These are phyloP conservation scores for Buphagus erythrorhynchus DNA, from an alignment of 2,797 vertebrate species.

Conservation along the genomic window DNA sequence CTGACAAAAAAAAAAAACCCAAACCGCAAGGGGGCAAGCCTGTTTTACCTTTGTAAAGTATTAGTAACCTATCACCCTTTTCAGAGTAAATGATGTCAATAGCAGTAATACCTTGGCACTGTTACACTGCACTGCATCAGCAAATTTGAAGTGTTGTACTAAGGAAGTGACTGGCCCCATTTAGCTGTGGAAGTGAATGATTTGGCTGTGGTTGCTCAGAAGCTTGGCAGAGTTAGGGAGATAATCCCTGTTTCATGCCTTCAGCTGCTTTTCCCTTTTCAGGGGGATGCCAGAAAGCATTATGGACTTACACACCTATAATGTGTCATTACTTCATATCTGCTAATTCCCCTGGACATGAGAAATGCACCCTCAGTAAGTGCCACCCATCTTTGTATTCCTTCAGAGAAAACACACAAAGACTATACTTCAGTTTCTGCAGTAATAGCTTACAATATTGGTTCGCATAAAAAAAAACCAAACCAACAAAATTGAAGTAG, in stretches of 20 bases:
- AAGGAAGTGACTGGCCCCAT: background rate
- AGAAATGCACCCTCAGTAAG: background rate
- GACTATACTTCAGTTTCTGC: background rate
- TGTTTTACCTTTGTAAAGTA: background rate
- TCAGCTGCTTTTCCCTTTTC: background rate
- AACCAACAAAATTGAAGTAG: background rate
- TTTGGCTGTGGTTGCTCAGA: background rate
- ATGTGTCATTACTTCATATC: background rate
- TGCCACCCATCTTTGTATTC: background rate
- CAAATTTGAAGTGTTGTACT: background rate
- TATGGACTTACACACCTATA: background rate
- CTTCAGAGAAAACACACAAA: background rate
- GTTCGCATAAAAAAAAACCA: background rate
- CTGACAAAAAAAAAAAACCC: background rate
- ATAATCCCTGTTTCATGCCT: background rate
- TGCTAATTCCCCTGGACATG: background rate
- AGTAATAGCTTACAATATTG: background rate
- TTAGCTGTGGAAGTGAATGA: background rate
- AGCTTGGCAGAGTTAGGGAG: background rate
- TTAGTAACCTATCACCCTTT: background rate
- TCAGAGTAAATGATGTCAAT: background rate
- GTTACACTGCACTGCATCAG: background rate
- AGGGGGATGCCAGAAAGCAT: background rate
- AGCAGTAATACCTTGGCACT: background rate
- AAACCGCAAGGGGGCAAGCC: background rate